Base-by-base conservation (phyloP, 1,140 invertebrate genomes). In the Leptonema lineaticorne region DNA sequence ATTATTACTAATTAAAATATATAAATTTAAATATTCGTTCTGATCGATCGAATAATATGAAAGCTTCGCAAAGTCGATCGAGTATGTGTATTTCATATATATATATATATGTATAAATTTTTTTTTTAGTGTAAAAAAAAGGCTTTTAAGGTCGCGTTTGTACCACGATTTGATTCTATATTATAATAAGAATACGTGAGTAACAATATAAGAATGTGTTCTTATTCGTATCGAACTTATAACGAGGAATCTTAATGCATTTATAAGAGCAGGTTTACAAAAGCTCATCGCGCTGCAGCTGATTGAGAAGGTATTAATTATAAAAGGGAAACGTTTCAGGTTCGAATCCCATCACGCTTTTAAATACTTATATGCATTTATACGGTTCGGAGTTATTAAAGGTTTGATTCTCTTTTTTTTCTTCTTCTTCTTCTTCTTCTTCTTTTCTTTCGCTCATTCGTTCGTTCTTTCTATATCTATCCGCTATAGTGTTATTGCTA, bases 271-370 rank as follows among this genome's bases (percentile, higher is more conserved):
- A 28, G 62, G 62, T 53, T 64, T 53, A 64, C 62, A 64, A 64
- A 64, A 50, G 62, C 37, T 48, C 60, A 41, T 14, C 30, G 30
- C 48, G 28, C 41, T 28, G 67, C 64, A 58, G 71, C 65, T 69
- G 71, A 72, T 72, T 69, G 71, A 69, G 71, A 69, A 69, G 71
- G 68, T 63, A 72, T 72, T 72, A 67, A 72, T 72, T 72, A 72
- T 72, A 72, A 64, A 53, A 64, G 45, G 70, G 70, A 37, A 66
- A 57, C 64, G 69, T 69, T 67, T 63, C 62, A 45, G 70, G 57
- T 58, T 65, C 18, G 57, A 18, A 41, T 27, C 62, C 58, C 58
- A 59, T 45, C 50, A 64, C 45, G 62, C 29, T 22, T 48, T 64
- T 64, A 64, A 41, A 64, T 64, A 50, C 45, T 26, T 22, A 29